Conservation (phyloP, 2,797 vertebrate species). For the Myiothlypis chrysogaster region DNA sequence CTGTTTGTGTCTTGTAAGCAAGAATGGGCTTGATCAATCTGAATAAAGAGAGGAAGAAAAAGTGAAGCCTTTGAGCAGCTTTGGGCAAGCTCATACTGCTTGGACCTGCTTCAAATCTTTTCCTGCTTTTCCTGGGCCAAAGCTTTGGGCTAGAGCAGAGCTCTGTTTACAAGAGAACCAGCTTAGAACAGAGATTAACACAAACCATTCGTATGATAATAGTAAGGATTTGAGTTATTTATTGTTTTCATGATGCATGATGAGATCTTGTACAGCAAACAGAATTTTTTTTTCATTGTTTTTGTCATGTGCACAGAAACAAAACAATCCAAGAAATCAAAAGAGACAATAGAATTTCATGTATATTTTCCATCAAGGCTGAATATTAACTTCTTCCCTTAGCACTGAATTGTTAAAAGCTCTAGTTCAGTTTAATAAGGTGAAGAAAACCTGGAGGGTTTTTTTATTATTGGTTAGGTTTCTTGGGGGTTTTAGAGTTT, state of each 20-base stretch:
- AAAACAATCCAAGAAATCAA: constrained; percentile 15
- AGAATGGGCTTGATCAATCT: not conserved
- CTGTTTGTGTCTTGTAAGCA: not conserved
- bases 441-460: not conserved
- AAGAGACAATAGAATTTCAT: not conserved
- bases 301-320: not conserved
- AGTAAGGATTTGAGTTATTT: constrained; percentile 3
- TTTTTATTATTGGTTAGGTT: not conserved
- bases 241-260: not conserved
- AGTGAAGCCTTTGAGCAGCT: not conserved
- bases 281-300: not conserved
- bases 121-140: not conserved
- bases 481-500: not conserved
- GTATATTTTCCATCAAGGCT: not conserved
- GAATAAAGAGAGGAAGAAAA: not conserved
- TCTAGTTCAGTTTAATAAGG: not conserved
- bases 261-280: constrained; percentile 15
- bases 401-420: not conserved
- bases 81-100: not conserved
- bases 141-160: not conserved
- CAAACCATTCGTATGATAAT: not conserved
- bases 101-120: not conserved
- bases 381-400: not conserved
- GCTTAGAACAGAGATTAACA: not conserved
- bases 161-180: not conserved